These are phyloP conservation scores for Coilia nasus DNA, from an alignment of 2,797 vertebrate genomes.

Conservation along the genomic window DNA sequence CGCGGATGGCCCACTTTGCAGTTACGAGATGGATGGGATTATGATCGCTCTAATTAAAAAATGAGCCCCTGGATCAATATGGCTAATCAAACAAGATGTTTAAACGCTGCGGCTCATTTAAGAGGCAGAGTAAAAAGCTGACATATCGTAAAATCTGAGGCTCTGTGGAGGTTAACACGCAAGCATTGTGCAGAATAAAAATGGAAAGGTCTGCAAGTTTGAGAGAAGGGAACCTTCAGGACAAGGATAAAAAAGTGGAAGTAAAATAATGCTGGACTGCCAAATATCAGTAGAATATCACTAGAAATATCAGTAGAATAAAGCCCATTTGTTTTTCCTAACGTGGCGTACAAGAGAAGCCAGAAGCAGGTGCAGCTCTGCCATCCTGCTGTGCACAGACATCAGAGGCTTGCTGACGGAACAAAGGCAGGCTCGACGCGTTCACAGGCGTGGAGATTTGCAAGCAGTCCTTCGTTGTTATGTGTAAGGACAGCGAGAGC, in stretches of 20 bases:
- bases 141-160: background rate
- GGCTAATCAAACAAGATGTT: slow-evolving; percentile 8
- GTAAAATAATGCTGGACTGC: no score
- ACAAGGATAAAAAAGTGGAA: no score
- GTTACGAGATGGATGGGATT: background rate
- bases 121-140: background rate
- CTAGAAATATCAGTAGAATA: no score
- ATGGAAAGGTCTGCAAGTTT: no score
- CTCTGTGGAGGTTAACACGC: background rate
- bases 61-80: slow-evolving; percentile 10
- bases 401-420: slow-evolving; percentile 10
- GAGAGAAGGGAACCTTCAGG: no score
- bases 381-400: background rate
- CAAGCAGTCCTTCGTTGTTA: background rate
- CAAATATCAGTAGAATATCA: no score
- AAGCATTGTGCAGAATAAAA: no score
- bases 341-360: background rate
- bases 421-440: background rate
- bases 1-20: background rate
- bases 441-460: background rate
- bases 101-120: background rate
- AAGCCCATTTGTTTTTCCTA: no score
- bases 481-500: background rate
- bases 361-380: background rate
- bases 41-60: slow-evolving; percentile 5